These are phyloP conservation scores for Temnothorax longispinosus DNA, from an alignment of 1,140 invertebrate species.

Conservation along the genomic window DNA sequence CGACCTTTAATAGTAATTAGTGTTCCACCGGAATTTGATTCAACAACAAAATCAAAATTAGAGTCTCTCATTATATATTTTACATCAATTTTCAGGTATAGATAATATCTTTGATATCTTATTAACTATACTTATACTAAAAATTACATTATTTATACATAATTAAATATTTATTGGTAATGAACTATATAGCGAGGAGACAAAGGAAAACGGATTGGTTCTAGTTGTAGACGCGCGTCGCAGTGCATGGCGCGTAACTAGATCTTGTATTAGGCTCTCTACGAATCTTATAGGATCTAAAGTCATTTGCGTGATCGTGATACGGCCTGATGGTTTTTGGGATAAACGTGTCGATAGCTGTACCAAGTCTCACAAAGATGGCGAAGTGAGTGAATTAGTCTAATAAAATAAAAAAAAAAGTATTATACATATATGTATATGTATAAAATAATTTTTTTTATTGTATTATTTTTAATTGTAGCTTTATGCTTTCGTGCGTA, in stretches of 20 bases:
- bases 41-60: constrained; percentile 85
- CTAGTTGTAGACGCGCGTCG: constrained; percentile 89
- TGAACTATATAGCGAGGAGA: constrained; percentile 81
- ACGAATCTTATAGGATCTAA: constrained; percentile 85
- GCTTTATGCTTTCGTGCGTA: background rate
- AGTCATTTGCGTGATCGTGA: constrained; percentile 87
- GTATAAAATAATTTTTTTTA: no score
- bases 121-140: background rate
- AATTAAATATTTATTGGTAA: background rate
- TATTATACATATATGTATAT: no score
- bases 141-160: background rate
- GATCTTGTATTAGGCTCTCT: constrained; percentile 87
- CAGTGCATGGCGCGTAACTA: constrained; percentile 88
- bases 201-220: constrained; percentile 86
- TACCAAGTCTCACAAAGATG: constrained; percentile 88
- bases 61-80: constrained; percentile 87
- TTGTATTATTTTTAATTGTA: background rate
- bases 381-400: constrained; percentile 85
- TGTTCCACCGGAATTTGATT: constrained; percentile 86
- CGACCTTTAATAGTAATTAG: constrained; percentile 88
- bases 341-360: constrained; percentile 91
- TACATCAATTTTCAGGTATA: constrained; percentile 88
- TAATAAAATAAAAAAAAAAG: background rate
- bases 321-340: constrained; percentile 91
- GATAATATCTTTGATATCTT: background rate